Base-by-base conservation (phyloP, 2,888 invertebrate genomes). In the Andrena minutula region DNA sequence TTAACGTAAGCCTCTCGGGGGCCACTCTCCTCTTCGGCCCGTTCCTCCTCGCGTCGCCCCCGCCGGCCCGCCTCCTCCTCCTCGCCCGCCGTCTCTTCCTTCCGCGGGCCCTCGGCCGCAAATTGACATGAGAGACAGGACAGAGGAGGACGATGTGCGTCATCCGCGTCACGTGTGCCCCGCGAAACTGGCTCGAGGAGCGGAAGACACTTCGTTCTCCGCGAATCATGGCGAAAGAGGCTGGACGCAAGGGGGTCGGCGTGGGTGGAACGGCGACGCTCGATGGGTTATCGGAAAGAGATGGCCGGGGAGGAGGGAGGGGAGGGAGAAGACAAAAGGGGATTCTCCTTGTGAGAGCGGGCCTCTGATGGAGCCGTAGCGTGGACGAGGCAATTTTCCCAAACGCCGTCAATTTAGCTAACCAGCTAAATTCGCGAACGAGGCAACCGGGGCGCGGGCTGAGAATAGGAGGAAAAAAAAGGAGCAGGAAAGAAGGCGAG, bases 61-160 rank as follows among this genome's bases (percentile, higher is more conserved):
- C 75, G 58, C 63, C 35, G 16, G 30, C 20, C 53, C 20, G 30
- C 85, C 84, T 84, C 79, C 86, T 83, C 83, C 80, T 26, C 74
- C 74, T 32, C 63, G 47, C 58, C 61, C 60, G 56, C 68, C 73
- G 82, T 82, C 82, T 86, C 88, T 90, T 90, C 89, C 90, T 89
- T 91, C 90, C 91, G 90, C 86, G 87, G 41, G 89, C 89, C 86
- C 86, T 79, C 81, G 70, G 66, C 82, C 84, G 86, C 89, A 91
- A 91, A 92, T 92, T 92, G 90, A 91, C 91, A 92, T 91, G 91
- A 92, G 90, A 91, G 90, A 90, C 88, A 88, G 88, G 90, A 88
- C 91, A 91, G 89, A 89, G 87, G 89, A 88, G 86, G 74, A 69
- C 79, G 75, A 84, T 85, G 88, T 88, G 87, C 88, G 88, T 87